Percentiles rank a stretch among this genome's conserved stretches.
Evolutionary conservation across 1,140 invertebrate species (phyloP).

Genomic region (Drosophila rufa): DNA sequence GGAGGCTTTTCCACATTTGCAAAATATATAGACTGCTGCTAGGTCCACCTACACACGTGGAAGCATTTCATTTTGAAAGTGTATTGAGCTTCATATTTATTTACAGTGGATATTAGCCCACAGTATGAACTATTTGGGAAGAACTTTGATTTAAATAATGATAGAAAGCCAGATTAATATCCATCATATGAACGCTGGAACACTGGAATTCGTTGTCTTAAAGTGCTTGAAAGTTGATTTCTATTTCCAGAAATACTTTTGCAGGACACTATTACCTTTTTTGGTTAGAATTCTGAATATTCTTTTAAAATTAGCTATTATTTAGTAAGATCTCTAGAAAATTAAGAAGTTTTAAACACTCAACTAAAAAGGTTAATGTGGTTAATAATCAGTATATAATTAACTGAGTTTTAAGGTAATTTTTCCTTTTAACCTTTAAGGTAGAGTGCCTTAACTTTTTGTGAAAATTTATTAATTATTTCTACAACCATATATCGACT

Average conservation of each 20-base stretch:
- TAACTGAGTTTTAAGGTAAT: too few species aligned
- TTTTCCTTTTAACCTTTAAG: too few species aligned
- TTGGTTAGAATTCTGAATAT: too few species aligned
- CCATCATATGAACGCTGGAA: neutral
- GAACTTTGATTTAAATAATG: neutral
- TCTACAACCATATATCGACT: neutral
- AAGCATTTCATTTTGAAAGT: constrained; percentile 52
- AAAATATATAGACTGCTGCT: neutral
- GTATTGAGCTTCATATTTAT: constrained; percentile 10
- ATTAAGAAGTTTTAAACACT: neutral
- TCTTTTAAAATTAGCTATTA: too few species aligned
- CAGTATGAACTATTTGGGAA: neutral
- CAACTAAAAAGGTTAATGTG: too few species aligned
- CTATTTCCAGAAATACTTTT: too few species aligned
- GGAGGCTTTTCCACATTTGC: constrained; percentile 8
- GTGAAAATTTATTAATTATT: neutral
- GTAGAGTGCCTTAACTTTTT: neutral
- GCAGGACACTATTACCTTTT: too few species aligned
- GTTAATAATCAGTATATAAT: too few species aligned
- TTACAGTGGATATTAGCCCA: constrained; percentile 7
- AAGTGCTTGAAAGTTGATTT: too few species aligned
- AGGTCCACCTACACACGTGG: constrained; percentile 17
- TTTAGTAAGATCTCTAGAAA: neutral
- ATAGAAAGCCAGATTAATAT: neutral
- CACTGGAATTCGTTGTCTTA: too few species aligned